phyloP scores from a whole-genome alignment of 2,113 vertebrate species.

The Eptatretus burgeri region DNA sequence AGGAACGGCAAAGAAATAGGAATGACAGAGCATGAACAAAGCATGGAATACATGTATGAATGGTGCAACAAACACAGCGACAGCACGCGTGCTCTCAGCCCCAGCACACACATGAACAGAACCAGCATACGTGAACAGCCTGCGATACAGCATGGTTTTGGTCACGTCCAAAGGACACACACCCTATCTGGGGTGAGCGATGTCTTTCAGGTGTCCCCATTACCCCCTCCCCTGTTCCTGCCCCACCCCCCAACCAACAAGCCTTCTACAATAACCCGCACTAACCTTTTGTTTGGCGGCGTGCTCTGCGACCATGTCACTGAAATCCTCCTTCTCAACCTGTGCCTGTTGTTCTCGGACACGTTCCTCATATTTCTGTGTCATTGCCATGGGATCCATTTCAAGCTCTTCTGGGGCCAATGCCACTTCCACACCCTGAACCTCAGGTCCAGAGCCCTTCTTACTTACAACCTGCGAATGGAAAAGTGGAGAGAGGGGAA shows the following conservation, averaged over 20 bases:
- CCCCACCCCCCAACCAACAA: background rate
- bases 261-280: background rate
- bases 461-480: slow-evolving; percentile 25
- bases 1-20: background rate
- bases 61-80: too few relatives aligned
- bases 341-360: slow-evolving; percentile 63
- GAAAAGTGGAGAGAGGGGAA: background rate
- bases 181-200: background rate
- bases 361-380: slow-evolving; percentile 60
- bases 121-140: too few relatives aligned
- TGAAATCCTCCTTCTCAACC: slow-evolving; percentile 74
- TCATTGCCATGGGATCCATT: slow-evolving; percentile 65
- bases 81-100: too few relatives aligned
- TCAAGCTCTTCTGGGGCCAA: slow-evolving; percentile 61
- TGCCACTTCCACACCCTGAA: slow-evolving; percentile 48
- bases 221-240: background rate
- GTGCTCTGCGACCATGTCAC: slow-evolving; percentile 78
- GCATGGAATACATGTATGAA: too few relatives aligned
- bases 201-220: background rate
- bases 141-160: too few relatives aligned
- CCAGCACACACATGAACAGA: too few relatives aligned
- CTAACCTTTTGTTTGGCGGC: slow-evolving; percentile 69
- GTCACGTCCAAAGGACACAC: too few relatives aligned
- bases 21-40: background rate
- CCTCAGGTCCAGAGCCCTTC: slow-evolving; percentile 27